Base-by-base conservation (phyloP, 2,113 vertebrate genomes). In the Onychorhynchus coronatus region DNA sequence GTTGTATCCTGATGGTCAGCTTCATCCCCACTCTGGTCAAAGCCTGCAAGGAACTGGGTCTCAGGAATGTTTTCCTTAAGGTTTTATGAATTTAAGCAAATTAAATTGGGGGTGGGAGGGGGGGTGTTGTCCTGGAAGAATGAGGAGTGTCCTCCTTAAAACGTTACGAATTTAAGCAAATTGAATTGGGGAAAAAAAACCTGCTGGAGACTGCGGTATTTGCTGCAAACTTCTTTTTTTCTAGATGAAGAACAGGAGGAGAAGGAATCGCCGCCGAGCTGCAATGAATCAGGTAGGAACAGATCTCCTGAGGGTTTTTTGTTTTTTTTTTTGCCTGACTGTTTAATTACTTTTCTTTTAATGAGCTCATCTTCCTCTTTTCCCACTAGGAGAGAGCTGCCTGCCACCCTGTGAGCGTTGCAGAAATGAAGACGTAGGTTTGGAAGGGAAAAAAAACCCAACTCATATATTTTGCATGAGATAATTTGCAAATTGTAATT, bases 351-450 rank as follows among this genome's bases (percentile, higher is more conserved):
- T 77, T 91, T 50, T 28, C 52, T 68, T 79, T 37, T 84, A 88
- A 88, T 49, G 56, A 89, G 71, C 65, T 85, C 68, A 33, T 85
- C 24, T 91, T 87, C 59, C n/a, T 88, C 56, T 80, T 30, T 88
- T 39, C 88, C 73, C 47, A 1, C 92, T 73, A 98, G 97, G 77
- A 90, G 84, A 1, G 58, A 96, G 35, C 72, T 91, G 70, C 30
- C 85, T 93, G 19, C 17, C 74, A 19, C 37, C 25, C 50, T 97
- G 96, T 73, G 81, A 97, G 91, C 94, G 72, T 4, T 97, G 96
- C 94, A 95, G 72, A 66, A 83, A 62, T 22, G 95, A 70, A 81
- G 95, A 97, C 20, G 97, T 98, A 96, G 5, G 97, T 96, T 84
- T 73, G 31, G 30, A 20, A 25, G 46, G 46, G 22, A 3, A 17